These are phyloP conservation scores for Intellagama lesueurii DNA, from an alignment of 2,797 vertebrate species.

Conservation along the genomic window DNA sequence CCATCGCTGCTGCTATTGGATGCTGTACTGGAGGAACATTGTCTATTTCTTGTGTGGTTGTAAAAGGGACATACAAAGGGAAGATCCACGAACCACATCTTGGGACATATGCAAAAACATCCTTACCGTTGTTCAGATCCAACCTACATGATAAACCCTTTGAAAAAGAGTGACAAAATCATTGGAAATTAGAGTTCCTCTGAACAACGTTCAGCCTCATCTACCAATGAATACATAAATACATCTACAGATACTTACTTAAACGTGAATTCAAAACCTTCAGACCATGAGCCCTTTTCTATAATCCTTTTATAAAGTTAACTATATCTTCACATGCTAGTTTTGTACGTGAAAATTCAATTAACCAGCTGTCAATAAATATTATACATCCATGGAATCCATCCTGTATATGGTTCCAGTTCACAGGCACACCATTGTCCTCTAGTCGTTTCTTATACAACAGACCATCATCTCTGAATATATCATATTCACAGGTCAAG, in stretches of 20 bases:
- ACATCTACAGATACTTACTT: neutral
- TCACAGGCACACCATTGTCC: slow-evolving; percentile 79
- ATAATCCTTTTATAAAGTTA: slow-evolving; percentile 79
- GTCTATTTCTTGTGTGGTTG: neutral
- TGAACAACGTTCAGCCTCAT: neutral
- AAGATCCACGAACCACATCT: neutral
- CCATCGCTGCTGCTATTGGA: neutral
- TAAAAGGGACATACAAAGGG: neutral
- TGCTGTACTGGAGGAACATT: neutral
- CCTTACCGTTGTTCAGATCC: neutral
- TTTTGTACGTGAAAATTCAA: slow-evolving; percentile 70
- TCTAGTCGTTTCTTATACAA: slow-evolving; percentile 72
- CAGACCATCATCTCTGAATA: slow-evolving; percentile 86
- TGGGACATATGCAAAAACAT: neutral
- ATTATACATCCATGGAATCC: slow-evolving; percentile 84
- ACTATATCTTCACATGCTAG: slow-evolving; percentile 70
- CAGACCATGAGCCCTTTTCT: neutral
- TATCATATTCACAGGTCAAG: slow-evolving; percentile 87
- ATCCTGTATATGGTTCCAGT: slow-evolving; percentile 83
- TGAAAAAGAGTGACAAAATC: neutral
- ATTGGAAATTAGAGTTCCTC: neutral
- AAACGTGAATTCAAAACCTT: neutral
- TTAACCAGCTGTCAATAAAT: slow-evolving; percentile 49
- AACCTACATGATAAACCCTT: neutral
- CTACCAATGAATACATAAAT: neutral